Conservation (phyloP, 2,888 invertebrate species). For the Malthinus flaveolus region DNA sequence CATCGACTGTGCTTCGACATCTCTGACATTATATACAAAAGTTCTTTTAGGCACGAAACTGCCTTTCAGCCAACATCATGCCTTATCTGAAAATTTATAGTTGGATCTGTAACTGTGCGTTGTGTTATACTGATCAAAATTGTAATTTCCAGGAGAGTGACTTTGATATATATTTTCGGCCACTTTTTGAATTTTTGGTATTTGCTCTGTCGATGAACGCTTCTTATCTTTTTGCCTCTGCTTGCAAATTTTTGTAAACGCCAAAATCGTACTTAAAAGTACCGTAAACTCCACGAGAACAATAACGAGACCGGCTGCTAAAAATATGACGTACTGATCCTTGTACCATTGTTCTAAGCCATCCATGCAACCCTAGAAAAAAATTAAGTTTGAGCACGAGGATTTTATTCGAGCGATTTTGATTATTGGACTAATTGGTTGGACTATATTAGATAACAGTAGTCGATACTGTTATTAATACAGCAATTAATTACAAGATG, state of each 20-base stretch:
- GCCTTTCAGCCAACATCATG: conserved; percentile 51
- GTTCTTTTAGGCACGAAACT: conserved; percentile 38
- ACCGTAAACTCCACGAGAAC: conserved; percentile 75
- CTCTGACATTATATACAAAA: conserved; percentile 52
- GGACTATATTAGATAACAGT: too few species aligned
- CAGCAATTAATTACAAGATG: too few species aligned
- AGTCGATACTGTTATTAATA: too few species aligned
- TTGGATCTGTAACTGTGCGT: conserved; percentile 50
- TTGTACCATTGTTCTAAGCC: conserved; percentile 77
- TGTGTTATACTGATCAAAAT: conserved; percentile 51
- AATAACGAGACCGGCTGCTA: conserved; percentile 66
- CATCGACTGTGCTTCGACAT: conserved; percentile 63
- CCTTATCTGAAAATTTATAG: conserved; percentile 48
- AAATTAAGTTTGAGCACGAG: neutral
- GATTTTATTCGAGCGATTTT: too few species aligned
- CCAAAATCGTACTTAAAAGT: conserved; percentile 70
- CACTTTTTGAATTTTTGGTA: conserved; percentile 16
- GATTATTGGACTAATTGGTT: too few species aligned
- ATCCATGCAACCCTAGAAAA: conserved; percentile 67
- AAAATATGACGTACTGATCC: conserved; percentile 71
- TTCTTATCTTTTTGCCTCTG: conserved; percentile 56
- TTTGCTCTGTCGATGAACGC: conserved; percentile 6
- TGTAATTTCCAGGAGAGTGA: conserved; percentile 43
- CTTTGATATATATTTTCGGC: conserved; percentile 32
- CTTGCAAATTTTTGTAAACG: conserved; percentile 67